Evolutionary conservation across 2,797 vertebrate species (phyloP), one percentile per base, ranked within the genome.

Genomic region (Enteromius radiatus): DNA sequence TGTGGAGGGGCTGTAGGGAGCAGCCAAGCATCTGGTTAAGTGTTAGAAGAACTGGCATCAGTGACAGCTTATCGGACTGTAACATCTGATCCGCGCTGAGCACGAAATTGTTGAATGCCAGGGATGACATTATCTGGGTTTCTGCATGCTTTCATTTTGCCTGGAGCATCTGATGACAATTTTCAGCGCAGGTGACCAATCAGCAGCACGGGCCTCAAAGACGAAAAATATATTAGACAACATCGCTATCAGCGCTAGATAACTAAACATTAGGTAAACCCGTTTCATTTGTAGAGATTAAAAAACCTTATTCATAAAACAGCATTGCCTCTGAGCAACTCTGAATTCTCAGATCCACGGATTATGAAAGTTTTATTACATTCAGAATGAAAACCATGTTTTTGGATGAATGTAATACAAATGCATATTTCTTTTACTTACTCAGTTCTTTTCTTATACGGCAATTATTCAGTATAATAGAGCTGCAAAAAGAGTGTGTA

Each of bases 41-140:
- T 75, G 73, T 65, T 70, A 78, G 28, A 17, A 69, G 56, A 36
- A 52, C 77, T 86, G 81, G 70, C 78, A 84, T 79, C 28, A 14
- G 47, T 84, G 80, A 83, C 82, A 87, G 84, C 76, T 89, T 88
- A 86, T 87, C 85, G 28, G 71, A 43, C 43, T 78, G 61, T 74
- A 75, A 76, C 54, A 86, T 87, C 86, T 87, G 76, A 87, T 79
- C 74, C 38, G 5, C 56, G 78, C 59, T 64, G 43, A 26, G 73
- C 10, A 36, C 26, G 6, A 73, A 86, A 88, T 81, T 81, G 76
- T 73, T 5, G 45, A 82, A 85, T 78, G 70, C 80, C 63, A 79
- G 14, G 78, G 71, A 78, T 87, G 86, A 86, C 87, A 86, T 84
- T 88, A 88, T 88, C 87, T 82, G 41, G 54, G 26, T 68, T 45